Evolutionary conservation across 1,140 invertebrate species (phyloP).

Genomic region (Babylonia areolata): DNA sequence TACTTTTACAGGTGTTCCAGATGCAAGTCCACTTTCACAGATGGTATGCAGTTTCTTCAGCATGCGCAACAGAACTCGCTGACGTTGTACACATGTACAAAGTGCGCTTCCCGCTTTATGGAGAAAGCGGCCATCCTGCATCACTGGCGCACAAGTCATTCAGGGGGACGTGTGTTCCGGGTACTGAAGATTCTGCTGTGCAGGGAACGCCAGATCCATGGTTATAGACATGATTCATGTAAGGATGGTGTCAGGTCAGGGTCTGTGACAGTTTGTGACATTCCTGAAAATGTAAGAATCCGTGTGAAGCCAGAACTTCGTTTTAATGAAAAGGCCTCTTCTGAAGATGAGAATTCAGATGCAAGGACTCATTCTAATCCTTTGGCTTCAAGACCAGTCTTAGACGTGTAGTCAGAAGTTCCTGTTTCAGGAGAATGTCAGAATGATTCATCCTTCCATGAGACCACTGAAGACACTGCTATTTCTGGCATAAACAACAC

Average conservation of each 20-base stretch:
- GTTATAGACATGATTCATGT: too few species aligned
- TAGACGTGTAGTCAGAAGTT: too few species aligned
- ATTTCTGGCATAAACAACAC: background rate
- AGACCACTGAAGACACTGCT: background rate
- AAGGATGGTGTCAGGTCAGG: too few species aligned
- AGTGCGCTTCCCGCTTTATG: background rate
- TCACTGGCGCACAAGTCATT: background rate
- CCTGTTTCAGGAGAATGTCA: too few species aligned
- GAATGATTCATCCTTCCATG: too few species aligned
- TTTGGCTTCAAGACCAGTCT: too few species aligned
- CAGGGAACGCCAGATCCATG: background rate
- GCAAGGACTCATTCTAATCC: too few species aligned
- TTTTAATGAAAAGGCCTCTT: too few species aligned
- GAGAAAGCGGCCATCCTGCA: background rate
- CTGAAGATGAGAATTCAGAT: too few species aligned
- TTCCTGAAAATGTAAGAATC: too few species aligned
- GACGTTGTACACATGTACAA: background rate
- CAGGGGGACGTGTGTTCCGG: background rate
- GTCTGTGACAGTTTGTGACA: too few species aligned
- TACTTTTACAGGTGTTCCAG: background rate
- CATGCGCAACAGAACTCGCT: background rate
- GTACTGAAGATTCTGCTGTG: conserved; percentile 1
- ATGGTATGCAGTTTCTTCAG: background rate
- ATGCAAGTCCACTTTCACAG: background rate
- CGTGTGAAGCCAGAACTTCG: too few species aligned